Evolutionary conservation across 2,888 invertebrate species (phyloP).

Genomic region (Crossocerus cetratus): DNA sequence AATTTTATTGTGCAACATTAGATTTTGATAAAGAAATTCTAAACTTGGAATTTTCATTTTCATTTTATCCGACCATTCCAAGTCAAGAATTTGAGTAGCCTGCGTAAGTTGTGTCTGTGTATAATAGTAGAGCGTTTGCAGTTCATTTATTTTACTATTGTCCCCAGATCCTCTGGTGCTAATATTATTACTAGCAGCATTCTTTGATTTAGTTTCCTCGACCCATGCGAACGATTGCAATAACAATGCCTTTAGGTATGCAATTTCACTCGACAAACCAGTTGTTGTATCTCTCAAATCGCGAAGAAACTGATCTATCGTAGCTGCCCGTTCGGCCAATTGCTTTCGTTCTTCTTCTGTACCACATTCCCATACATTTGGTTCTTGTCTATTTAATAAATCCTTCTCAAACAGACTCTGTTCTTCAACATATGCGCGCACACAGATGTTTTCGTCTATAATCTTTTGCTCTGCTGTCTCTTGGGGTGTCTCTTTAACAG

Average conservation of each 20-base stretch:
- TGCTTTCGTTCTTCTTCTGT: conserved; percentile 79
- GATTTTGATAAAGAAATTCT: conserved; percentile 88
- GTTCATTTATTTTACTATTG: conserved; percentile 82
- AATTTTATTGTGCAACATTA: conserved; percentile 86
- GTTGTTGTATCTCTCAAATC: conserved; percentile 82
- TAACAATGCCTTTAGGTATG: conserved; percentile 78
- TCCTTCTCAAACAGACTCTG: conserved; percentile 71
- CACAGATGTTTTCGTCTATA: conserved; percentile 65
- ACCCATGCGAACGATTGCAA: conserved; percentile 80
- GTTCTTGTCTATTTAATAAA: conserved; percentile 62
- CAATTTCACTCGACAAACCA: conserved; percentile 81
- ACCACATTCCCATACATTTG: conserved; percentile 77
- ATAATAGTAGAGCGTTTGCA: conserved; percentile 84
- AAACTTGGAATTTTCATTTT: conserved; percentile 83
- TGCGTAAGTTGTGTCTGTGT: conserved; percentile 87
- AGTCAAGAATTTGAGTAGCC: conserved; percentile 85
- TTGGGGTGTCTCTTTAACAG: conserved; percentile 38
- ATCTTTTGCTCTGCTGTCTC: conserved; percentile 53
- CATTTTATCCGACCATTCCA: conserved; percentile 82
- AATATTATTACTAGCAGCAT: conserved; percentile 70
- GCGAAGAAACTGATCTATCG: conserved; percentile 80
- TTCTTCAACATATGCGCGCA: conserved; percentile 69
- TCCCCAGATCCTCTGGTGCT: conserved; percentile 82
- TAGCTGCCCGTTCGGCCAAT: conserved; percentile 78
- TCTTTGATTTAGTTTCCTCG: conserved; percentile 79